Evolutionary conservation across 2,888 invertebrate genomes (phyloP).

Genomic region (Tetramorium bicarinatum): DNA sequence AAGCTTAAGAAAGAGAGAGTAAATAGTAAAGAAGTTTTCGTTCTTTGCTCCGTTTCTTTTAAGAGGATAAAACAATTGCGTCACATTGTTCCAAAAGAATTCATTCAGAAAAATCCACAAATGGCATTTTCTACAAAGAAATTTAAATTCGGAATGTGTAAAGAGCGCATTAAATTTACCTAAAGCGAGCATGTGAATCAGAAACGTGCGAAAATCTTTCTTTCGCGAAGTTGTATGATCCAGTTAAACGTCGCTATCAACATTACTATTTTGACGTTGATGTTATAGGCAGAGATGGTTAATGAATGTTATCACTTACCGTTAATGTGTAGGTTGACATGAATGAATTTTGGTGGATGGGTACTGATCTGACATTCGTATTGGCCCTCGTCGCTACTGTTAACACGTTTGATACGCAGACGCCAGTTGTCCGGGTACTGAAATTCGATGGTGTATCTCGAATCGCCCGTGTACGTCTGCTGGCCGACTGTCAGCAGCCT

Average conservation of each 20-base stretch:
- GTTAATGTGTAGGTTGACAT: slow-evolving; percentile 87
- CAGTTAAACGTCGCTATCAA: neutral
- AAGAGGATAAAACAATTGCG: slow-evolving; percentile 44
- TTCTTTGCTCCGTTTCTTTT: slow-evolving; percentile 30
- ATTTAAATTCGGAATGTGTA: neutral
- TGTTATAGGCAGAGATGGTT: neutral
- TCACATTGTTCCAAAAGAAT: slow-evolving; percentile 25
- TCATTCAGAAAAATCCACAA: slow-evolving; percentile 19
- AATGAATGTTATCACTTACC: slow-evolving; percentile 79
- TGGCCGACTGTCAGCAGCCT: slow-evolving; percentile 90
- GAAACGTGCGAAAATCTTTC: neutral
- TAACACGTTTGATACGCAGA: slow-evolving; percentile 87
- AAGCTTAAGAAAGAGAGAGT: slow-evolving; percentile 15
- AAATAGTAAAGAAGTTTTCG: slow-evolving; percentile 36
- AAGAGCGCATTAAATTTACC: slow-evolving; percentile 5
- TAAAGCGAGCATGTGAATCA: neutral
- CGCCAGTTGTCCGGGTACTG: slow-evolving; percentile 88
- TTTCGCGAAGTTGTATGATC: neutral
- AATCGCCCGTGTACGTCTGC: slow-evolving; percentile 90
- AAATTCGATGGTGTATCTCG: slow-evolving; percentile 87
- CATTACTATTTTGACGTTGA: neutral
- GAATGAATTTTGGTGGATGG: slow-evolving; percentile 87
- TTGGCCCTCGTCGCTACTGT: slow-evolving; percentile 87
- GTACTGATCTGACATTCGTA: slow-evolving; percentile 88
- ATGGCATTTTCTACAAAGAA: neutral